Evolutionary conservation across 1,140 invertebrate genomes (phyloP).

Genomic region (Drosophila trapezifrons): DNA sequence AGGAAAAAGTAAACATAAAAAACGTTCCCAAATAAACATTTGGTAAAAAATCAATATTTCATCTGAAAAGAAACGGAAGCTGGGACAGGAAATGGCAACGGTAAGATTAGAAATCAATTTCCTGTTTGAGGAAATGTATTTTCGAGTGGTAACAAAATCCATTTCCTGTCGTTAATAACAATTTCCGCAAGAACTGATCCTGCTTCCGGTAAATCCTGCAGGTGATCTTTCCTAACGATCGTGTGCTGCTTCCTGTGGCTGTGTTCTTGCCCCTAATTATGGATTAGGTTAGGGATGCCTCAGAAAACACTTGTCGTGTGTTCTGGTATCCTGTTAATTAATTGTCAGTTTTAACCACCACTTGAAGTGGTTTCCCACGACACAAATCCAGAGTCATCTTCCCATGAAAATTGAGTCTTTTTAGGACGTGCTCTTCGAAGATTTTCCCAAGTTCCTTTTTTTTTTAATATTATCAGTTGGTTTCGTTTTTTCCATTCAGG

Average conservation of each 20-base stretch:
- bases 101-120: conserved; percentile 35
- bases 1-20: conserved; percentile 28
- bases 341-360: conserved; percentile 32
- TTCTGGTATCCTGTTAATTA: conserved; percentile 43
- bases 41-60: conserved; percentile 8
- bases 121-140: conserved; percentile 12
- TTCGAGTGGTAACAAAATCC: conserved; percentile 26
- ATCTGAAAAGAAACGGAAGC: conserved; percentile 32
- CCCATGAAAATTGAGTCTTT: not conserved
- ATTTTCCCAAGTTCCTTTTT: conserved; percentile 3
- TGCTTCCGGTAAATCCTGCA: conserved; percentile 21
- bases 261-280: not conserved
- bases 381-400: not conserved
- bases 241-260: not conserved
- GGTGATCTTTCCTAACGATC: not conserved
- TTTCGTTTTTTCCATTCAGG: not conserved
- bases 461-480: not conserved
- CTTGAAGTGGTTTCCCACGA: conserved; percentile 51
- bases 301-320: not conserved
- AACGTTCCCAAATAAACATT: conserved; percentile 26
- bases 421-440: not conserved
- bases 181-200: conserved; percentile 7
- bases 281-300: not conserved
- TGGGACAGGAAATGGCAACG: conserved; percentile 36
- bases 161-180: conserved; percentile 27